A percentile compares a stretch with the other conserved stretches of the same genome.
phyloP scores from a whole-genome alignment of 2,797 vertebrate genomes.

The Scolopax rusticola region DNA sequence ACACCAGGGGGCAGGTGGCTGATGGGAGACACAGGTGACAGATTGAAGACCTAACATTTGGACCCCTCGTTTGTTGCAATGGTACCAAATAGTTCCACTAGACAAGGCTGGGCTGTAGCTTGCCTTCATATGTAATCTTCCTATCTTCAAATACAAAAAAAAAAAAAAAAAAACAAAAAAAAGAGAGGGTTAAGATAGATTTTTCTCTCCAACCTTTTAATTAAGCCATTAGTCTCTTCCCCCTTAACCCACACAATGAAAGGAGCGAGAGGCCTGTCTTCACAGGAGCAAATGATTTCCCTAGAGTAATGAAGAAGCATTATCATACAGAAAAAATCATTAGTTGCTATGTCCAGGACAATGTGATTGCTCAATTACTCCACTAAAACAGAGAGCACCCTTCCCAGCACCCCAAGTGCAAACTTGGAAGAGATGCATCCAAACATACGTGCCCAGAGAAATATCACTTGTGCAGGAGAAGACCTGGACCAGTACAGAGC shows the following conservation, averaged over 20 bases:
- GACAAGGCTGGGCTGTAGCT: neutral
- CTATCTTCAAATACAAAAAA: neutral
- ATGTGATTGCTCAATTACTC: conserved; percentile 31
- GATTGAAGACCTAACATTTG: neutral
- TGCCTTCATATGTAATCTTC: neutral
- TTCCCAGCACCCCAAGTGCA: neutral
- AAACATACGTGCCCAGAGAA: neutral
- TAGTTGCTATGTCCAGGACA: conserved; percentile 48
- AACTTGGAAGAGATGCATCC: neutral
- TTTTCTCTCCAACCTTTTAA: conserved; percentile 47
- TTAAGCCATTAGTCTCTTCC: conserved; percentile 63
- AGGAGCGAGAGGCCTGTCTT: conserved; percentile 48
- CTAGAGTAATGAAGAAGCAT: conserved; percentile 64
- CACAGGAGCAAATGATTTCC: conserved; percentile 60
- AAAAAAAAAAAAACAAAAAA: neutral
- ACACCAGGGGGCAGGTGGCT: neutral
- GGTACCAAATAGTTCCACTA: neutral
- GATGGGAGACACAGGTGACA: neutral
- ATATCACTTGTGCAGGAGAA: neutral
- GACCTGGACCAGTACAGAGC: neutral
- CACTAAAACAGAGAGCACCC: neutral
- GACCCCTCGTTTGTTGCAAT: neutral
- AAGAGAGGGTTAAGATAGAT: neutral
- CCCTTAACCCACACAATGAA: conserved; percentile 34
- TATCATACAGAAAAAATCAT: conserved; percentile 63